Conservation (phyloP, 92 coral and sea anemone species). For the Porites cylindrica region DNA sequence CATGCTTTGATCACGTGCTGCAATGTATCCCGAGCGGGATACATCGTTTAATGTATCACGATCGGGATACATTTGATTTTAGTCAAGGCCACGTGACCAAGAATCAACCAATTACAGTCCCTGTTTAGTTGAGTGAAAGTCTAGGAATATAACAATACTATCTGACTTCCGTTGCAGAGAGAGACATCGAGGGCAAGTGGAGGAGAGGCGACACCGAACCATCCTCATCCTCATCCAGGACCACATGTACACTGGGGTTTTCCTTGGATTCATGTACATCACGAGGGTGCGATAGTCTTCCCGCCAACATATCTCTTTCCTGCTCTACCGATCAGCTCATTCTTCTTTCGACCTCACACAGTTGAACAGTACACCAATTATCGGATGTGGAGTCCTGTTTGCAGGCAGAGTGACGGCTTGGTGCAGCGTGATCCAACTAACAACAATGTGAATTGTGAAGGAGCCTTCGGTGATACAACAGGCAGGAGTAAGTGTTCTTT, state of each 20-base stretch:
- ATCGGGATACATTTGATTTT: too few species aligned
- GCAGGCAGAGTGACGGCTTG: conserved; percentile 3
- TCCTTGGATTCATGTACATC: neutral
- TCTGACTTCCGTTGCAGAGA: neutral
- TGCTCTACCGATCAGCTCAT: neutral
- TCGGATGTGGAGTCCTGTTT: conserved; percentile 18
- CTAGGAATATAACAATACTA: neutral
- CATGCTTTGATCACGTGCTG: too few species aligned
- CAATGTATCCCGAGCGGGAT: too few species aligned
- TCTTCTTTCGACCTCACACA: neutral
- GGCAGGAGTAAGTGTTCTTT: conserved; percentile 11
- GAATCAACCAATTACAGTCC: too few species aligned
- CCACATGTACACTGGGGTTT: neutral
- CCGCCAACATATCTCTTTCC: neutral
- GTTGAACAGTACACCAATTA: neutral
- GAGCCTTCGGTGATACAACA: neutral
- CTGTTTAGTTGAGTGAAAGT: too few species aligned
- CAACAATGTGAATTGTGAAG: conserved; percentile 10
- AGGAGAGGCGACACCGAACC: neutral
- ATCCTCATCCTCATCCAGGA: neutral
- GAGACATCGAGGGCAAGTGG: neutral
- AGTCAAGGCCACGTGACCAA: too few species aligned
- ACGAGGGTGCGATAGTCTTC: neutral
- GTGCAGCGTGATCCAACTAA: neutral
- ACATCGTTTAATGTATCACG: too few species aligned